A percentile compares a stretch with the other conserved stretches of the same genome.
phyloP scores from a whole-genome alignment of 1,140 invertebrate genomes.

The Megathymus violae region DNA sequence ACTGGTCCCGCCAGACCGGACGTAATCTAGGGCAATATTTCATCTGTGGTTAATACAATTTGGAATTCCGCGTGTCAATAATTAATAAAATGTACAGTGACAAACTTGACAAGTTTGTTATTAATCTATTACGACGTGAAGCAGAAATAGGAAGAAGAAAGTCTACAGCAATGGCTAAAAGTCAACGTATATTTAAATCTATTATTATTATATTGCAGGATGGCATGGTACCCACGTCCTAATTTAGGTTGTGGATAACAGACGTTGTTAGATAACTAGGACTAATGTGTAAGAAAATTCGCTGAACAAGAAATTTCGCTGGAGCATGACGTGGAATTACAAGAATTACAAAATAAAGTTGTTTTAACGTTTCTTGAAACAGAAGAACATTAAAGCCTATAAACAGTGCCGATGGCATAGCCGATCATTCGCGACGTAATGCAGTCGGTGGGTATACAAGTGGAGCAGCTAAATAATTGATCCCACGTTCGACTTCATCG shows the following conservation, averaged over 20 bases:
- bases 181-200: no score
- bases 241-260: no score
- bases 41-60: slow-evolving; percentile 35
- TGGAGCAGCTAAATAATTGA: slow-evolving; percentile 68
- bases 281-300: no score
- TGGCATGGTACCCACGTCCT: no score
- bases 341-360: slow-evolving; percentile 5
- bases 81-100: slow-evolving; percentile 3
- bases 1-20: slow-evolving; percentile 41
- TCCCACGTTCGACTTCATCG: slow-evolving; percentile 71
- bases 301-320: no score
- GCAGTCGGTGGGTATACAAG: slow-evolving; percentile 43
- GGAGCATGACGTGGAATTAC: neutral
- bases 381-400: slow-evolving; percentile 13
- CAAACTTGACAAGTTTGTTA: neutral
- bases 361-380: slow-evolving; percentile 9
- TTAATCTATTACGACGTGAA: no score
- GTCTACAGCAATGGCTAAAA: no score
- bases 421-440: slow-evolving; percentile 45
- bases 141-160: no score
- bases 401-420: slow-evolving; percentile 11
- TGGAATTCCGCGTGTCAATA: slow-evolving; percentile 16
- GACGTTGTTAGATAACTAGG: no score
- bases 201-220: no score
- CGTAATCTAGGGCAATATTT: slow-evolving; percentile 35